Conservation (phyloP, 1,140 invertebrate species). For the Atta cephalotes region DNA sequence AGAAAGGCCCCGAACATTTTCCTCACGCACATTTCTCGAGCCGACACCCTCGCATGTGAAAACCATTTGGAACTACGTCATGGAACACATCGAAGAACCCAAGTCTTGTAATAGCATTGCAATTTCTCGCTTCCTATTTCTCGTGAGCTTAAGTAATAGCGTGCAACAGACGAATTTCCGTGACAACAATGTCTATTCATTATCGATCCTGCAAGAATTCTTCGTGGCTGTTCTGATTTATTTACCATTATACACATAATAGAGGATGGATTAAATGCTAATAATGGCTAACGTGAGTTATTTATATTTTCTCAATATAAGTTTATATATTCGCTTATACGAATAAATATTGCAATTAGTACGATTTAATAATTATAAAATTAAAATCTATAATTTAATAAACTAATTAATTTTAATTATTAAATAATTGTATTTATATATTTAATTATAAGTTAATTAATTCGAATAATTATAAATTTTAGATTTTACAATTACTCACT, state of each 20-base stretch:
- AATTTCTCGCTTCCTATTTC: conserved; percentile 44
- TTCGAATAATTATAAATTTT: conserved; percentile 22
- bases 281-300: neutral
- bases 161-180: neutral
- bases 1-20: conserved; percentile 76
- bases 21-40: conserved; percentile 32
- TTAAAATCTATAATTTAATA: conserved; percentile 37
- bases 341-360: conserved; percentile 12
- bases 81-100: neutral
- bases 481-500: conserved; percentile 23
- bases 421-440: conserved; percentile 21
- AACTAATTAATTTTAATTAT: conserved; percentile 29
- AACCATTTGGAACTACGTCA: conserved; percentile 65
- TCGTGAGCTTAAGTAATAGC: conserved; percentile 59
- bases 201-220: neutral
- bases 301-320: neutral
- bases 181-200: conserved; percentile 21
- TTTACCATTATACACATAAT: neutral
- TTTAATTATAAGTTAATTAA: conserved; percentile 43
- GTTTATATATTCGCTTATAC: neutral
- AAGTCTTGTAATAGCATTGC: neutral
- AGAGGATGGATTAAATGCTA: neutral
- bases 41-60: conserved; percentile 62
- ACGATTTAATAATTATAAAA: conserved; percentile 10
- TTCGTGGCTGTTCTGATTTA: conserved; percentile 30